phyloP scores from a whole-genome alignment of 2,797 vertebrate species.

The Rhinichthys osculus region DNA sequence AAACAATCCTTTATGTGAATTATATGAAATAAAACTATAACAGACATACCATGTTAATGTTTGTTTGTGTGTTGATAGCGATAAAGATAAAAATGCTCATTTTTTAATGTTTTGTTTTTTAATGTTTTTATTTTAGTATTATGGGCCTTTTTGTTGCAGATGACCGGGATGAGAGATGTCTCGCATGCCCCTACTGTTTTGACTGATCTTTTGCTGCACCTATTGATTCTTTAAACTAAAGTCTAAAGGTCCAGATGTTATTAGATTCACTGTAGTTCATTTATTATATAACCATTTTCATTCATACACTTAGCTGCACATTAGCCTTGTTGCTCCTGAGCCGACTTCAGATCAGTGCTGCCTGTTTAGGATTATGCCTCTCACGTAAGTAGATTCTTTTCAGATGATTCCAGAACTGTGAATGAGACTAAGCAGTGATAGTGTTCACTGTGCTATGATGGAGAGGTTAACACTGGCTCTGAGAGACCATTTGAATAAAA shows the following conservation, averaged over 20 bases:
- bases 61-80: neutral
- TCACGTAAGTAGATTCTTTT: neutral
- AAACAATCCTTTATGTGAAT: constrained; percentile 22
- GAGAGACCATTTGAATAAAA: constrained; percentile 3
- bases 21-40: constrained; percentile 23
- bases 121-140: neutral
- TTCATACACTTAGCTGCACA: neutral
- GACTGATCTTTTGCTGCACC: neutral
- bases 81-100: neutral
- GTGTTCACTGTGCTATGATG: neutral
- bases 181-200: neutral
- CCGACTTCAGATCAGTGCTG: constrained; percentile 24
- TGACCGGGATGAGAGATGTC: neutral
- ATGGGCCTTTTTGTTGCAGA: neutral
- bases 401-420: constrained; percentile 9
- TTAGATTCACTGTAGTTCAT: neutral
- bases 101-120: neutral
- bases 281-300: neutral
- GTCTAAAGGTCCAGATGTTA: neutral
- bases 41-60: neutral
- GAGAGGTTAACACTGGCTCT: neutral
- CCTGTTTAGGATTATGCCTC: constrained; percentile 1
- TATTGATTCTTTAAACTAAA: neutral
- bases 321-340: constrained; percentile 1
- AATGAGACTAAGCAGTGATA: neutral